Evolutionary conservation across 2,797 vertebrate species (phyloP).

Genomic region (Tauraco hartlaubi): DNA sequence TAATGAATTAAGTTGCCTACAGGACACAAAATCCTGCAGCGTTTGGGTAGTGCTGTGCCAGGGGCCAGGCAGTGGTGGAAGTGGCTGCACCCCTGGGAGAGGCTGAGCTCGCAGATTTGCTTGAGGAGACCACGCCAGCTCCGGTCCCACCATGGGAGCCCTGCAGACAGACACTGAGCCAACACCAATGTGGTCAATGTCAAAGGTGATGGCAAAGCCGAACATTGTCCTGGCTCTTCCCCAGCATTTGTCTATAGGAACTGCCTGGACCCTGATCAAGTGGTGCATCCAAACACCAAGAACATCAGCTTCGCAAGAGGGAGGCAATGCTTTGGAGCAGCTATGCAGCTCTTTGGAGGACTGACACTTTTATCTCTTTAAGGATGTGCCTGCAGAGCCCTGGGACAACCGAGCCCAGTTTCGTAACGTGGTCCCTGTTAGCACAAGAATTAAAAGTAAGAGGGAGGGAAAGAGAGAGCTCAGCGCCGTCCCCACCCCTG

Average conservation of each 20-base stretch:
- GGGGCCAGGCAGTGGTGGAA: neutral
- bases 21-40: neutral
- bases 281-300: neutral
- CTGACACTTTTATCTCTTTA: neutral
- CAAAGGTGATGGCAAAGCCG: too few species aligned
- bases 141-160: neutral
- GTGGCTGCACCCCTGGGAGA: neutral
- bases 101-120: neutral
- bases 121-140: neutral
- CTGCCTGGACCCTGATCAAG: neutral
- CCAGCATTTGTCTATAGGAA: neutral
- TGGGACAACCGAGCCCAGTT: neutral
- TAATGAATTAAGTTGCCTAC: neutral
- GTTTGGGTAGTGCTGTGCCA: neutral
- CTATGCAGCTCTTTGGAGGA: neutral
- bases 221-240: neutral
- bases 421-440: neutral
- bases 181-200: rapidly evolving
- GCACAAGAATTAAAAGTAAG: neutral
- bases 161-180: neutral
- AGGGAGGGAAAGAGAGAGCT: neutral
- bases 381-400: neutral
- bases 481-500: neutral
- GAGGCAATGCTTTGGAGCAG: neutral
- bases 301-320: neutral